These are phyloP conservation scores for Enteromius unitaeniatus DNA, from an alignment of 2,797 vertebrate species.

Conservation along the genomic window DNA sequence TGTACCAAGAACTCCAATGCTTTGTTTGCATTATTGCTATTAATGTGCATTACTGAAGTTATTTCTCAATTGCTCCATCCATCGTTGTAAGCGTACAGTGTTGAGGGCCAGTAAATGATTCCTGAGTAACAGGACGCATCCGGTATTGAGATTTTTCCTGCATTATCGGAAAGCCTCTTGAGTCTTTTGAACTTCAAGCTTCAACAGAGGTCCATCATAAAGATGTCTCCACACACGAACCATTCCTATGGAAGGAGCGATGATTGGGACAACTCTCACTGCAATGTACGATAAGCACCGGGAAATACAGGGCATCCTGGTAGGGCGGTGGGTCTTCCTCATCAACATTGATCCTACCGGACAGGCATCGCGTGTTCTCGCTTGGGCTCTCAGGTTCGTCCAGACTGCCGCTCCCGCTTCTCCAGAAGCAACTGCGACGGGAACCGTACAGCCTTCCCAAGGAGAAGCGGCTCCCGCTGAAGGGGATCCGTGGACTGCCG, in stretches of 20 bases:
- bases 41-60: slow-evolving; percentile 33
- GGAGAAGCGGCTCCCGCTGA: slow-evolving; percentile 92
- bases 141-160: slow-evolving; percentile 20
- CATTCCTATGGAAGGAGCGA: slow-evolving; percentile 92
- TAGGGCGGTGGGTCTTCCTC: slow-evolving; percentile 93
- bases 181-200: background rate
- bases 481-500: slow-evolving; percentile 85
- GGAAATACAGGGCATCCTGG: slow-evolving; percentile 94
- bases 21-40: slow-evolving; percentile 61
- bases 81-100: slow-evolving; percentile 42
- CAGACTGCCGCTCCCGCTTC: slow-evolving; percentile 89
- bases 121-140: slow-evolving; percentile 55
- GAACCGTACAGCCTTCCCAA: slow-evolving; percentile 90
- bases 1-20: slow-evolving; percentile 32
- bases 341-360: slow-evolving; percentile 82
- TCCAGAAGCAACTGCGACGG: slow-evolving; percentile 93
- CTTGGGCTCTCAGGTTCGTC: slow-evolving; percentile 91
- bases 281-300: slow-evolving; percentile 94
- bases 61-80: slow-evolving; percentile 15
- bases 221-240: slow-evolving; percentile 95
- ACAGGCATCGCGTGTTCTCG: slow-evolving; percentile 90
- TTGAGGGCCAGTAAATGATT: slow-evolving; percentile 46
- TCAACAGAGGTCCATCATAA: slow-evolving; percentile 77
- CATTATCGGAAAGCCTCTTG: background rate
- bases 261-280: slow-evolving; percentile 95